A percentile compares a stretch with the other conserved stretches of the same genome.
phyloP scores from a whole-genome alignment of 2,797 vertebrate species.

The Argentina silus region DNA sequence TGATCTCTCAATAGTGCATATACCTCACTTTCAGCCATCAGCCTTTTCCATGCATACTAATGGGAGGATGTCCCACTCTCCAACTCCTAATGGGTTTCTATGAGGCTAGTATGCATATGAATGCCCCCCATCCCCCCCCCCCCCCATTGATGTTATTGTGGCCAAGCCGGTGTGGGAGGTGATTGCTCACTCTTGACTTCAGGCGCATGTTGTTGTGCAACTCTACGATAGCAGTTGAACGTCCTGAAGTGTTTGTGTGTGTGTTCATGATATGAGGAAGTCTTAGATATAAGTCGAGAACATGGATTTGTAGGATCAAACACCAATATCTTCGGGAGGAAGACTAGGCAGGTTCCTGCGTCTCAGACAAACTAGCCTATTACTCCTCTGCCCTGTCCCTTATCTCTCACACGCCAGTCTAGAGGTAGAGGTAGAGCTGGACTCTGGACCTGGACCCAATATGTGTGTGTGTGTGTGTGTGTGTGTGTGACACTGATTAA shows the following conservation, averaged over 20 bases:
- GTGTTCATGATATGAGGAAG: neutral
- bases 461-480: neutral
- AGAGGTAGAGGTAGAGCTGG: neutral
- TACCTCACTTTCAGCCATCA: neutral
- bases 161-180: neutral
- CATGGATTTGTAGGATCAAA: neutral
- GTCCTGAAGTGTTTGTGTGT: neutral
- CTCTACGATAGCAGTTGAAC: neutral
- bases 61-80: neutral
- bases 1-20: neutral
- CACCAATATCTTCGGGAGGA: neutral
- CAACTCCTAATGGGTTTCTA: neutral
- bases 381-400: neutral
- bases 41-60: neutral
- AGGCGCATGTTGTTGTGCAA: neutral
- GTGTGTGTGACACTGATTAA: neutral
- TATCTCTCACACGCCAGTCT: neutral
- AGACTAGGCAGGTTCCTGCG: neutral
- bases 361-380: neutral
- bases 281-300: neutral
- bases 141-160: neutral
- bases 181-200: neutral
- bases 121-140: neutral
- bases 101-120: neutral
- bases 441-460: neutral